Conservation (phyloP, 2,888 invertebrate species). For the Yponomeuta sedellus region DNA sequence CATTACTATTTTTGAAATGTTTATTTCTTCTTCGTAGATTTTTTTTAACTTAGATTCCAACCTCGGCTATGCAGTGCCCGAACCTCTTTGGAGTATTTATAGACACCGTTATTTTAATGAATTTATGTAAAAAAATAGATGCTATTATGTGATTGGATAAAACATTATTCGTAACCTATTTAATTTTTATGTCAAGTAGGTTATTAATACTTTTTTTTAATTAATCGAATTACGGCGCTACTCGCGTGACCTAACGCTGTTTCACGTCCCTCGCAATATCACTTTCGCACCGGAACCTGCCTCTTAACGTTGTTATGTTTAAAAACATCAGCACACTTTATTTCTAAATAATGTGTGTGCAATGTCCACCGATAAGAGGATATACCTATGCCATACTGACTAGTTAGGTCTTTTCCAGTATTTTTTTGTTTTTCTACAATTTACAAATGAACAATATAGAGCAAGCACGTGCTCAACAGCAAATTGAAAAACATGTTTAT, state of each 20-base stretch:
- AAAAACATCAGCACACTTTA: too few relatives aligned
- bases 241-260: too few relatives aligned
- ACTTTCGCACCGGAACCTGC: too few relatives aligned
- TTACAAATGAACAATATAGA: background rate
- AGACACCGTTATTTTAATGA: background rate
- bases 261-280: too few relatives aligned
- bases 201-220: too few relatives aligned
- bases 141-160: too few relatives aligned
- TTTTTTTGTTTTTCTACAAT: background rate
- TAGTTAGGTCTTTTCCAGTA: background rate
- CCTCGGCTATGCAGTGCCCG: background rate
- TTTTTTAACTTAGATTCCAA: background rate
- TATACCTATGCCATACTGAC: too few relatives aligned
- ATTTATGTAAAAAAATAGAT: too few relatives aligned
- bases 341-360: constrained; percentile 58
- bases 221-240: too few relatives aligned
- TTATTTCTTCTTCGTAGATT: background rate
- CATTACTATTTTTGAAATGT: background rate
- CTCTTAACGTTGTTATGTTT: too few relatives aligned
- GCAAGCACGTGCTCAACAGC: background rate
- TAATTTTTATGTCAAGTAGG: too few relatives aligned
- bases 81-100: background rate
- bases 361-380: constrained; percentile 48
- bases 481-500: constrained; percentile 4
- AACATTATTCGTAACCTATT: too few relatives aligned